Evolutionary conservation across 2,113 vertebrate genomes (phyloP).

Genomic region (Caloenas nicobarica): DNA sequence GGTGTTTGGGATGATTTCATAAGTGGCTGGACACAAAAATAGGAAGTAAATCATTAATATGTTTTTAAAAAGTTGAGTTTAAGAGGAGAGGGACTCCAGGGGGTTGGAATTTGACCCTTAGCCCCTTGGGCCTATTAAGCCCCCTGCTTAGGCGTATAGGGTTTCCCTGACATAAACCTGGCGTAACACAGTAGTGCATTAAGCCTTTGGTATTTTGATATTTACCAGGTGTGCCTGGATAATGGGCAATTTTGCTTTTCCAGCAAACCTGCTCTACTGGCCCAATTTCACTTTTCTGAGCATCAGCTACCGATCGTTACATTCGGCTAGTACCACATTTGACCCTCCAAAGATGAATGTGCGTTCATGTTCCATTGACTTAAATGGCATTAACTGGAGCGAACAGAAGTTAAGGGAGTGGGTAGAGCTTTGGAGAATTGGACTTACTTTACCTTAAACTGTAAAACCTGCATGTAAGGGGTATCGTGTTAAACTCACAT

Average conservation of each 20-base stretch:
- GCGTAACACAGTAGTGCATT: neutral
- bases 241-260: neutral
- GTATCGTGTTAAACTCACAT: neutral
- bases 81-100: neutral
- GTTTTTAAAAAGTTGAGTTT: neutral
- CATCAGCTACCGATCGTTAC: neutral
- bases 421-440: neutral
- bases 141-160: neutral
- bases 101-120: neutral
- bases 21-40: neutral
- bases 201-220: neutral
- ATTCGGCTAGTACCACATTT: accelerated
- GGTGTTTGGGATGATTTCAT: neutral
- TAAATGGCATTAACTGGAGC: neutral
- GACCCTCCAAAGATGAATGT: accelerated
- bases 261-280: neutral
- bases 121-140: neutral
- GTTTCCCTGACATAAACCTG: conserved; percentile 2
- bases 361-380: accelerated
- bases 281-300: neutral
- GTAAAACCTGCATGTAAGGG: neutral
- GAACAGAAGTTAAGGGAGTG: neutral
- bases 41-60: neutral
- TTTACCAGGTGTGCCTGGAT: conserved; percentile 5
- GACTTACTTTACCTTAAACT: neutral